phyloP scores from a whole-genome alignment of 2,113 vertebrate genomes.

The Ciconia maguari region DNA sequence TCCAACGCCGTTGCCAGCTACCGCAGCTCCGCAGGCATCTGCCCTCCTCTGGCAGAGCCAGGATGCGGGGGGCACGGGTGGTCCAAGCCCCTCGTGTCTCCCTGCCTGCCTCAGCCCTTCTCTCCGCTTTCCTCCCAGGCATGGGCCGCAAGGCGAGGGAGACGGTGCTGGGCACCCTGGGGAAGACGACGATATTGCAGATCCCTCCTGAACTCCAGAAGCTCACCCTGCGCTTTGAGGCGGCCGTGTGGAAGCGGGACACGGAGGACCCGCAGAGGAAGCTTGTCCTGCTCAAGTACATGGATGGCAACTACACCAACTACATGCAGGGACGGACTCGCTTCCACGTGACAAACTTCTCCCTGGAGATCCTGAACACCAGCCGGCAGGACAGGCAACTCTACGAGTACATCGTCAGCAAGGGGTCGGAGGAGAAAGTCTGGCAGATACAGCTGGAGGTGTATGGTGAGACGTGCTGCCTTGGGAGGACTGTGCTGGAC shows the following conservation, averaged over 20 bases:
- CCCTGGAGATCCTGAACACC: constrained; percentile 23
- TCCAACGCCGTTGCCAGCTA: fast-evolving
- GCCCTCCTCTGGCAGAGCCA: neutral
- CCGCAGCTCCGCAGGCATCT: fast-evolving
- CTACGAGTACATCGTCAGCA: neutral
- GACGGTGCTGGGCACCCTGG: neutral
- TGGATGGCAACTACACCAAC: neutral
- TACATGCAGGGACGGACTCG: fast-evolving
- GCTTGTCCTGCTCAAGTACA: neutral
- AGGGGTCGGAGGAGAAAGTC: neutral
- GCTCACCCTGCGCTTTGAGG: fast-evolving
- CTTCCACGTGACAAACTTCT: neutral
- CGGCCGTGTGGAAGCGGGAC: neutral
- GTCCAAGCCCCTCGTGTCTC: fast-evolving
- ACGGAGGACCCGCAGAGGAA: neutral
- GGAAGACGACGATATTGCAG: neutral
- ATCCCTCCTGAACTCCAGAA: fast-evolving
- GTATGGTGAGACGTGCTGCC: neutral
- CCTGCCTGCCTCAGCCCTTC: neutral
- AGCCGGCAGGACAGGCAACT: neutral
- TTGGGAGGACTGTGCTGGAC: neutral
- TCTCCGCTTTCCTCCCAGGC: neutral
- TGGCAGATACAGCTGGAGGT: neutral
- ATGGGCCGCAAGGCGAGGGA: fast-evolving
- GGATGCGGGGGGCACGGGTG: fast-evolving